Evolutionary conservation across 2,888 invertebrate genomes (phyloP), one percentile per base, ranked within the genome.

Genomic region (Phortica magna): DNA sequence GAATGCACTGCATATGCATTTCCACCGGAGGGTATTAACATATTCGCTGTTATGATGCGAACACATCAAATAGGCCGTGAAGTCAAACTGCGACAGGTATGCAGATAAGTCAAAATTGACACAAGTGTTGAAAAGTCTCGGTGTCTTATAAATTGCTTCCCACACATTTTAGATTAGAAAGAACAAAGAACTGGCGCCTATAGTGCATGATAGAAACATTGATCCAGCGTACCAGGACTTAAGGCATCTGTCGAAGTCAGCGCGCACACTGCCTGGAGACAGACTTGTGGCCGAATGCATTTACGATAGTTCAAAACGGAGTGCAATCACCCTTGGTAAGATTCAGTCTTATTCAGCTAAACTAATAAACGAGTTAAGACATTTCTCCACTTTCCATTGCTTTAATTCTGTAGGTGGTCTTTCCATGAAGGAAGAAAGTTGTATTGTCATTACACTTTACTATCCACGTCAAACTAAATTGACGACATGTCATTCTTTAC

Each of bases 151-250:
- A 14, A 41, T 65, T 65, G 2, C 65, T 75, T 77, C n/a, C n/a
- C 14, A n/a, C 7, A 39, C 31, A 65, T 41, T 79, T 7, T 79
- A 85, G 81, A 93, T 93, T 75, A 92, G 95, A 71, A 93, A 93
- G 70, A 92, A 91, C 31, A 91, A 92, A 73, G 95, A 95, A 88
- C 91, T 94, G 83, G 92, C 94, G 14, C 94, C 94, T 6, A 93
- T 95, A 75, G 94, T 94, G 10, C 92, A 93, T 39, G 95, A 95
- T 85, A 93, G 93, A 81, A 94, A 94, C 90, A 93, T 94, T 83
- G 94, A 95, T 89, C 93, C 94, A 17, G 94, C 93, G 87, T 95
- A 94, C 91, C 95, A 95, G 88, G 94, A 94, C 87, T 94, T 94
- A 89, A 89, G 94, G 73, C 92, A 92, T 83, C 92, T 94, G 53